Percentiles rank a stretch among this genome's conserved stretches.
These are phyloP conservation scores for Dromas ardeola DNA, from an alignment of 2,113 vertebrate genomes.

Conservation along the genomic window DNA sequence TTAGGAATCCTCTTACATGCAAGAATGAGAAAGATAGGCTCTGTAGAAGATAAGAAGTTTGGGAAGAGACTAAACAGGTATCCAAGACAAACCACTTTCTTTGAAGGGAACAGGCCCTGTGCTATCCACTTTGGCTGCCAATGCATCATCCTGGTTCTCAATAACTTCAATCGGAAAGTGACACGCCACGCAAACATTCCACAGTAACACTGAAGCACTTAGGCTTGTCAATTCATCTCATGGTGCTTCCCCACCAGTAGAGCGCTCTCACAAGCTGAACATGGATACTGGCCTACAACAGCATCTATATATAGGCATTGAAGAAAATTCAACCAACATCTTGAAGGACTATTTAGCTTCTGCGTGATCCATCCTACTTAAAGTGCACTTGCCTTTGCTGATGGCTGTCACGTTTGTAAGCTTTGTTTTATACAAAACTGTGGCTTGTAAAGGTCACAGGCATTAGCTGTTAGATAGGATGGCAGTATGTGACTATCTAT, in stretches of 20 bases:
- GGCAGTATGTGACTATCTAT: neutral
- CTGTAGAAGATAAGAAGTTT: neutral
- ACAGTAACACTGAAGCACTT: neutral
- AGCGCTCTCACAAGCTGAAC: neutral
- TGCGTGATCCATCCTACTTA: neutral
- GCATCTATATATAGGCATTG: neutral
- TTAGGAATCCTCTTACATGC: neutral
- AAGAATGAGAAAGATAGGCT: neutral
- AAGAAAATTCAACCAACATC: neutral
- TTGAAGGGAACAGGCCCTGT: neutral
- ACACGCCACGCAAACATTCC: neutral
- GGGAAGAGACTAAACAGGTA: neutral
- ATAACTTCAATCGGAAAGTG: neutral
- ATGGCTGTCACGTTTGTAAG: neutral
- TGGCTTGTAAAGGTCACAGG: neutral
- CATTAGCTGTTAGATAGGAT: neutral
- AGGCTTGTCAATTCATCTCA: neutral
- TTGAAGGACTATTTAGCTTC: neutral
- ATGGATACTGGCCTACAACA: neutral
- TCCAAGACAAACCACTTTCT: neutral
- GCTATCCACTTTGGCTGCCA: neutral
- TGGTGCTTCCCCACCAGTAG: neutral
- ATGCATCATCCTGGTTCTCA: neutral
- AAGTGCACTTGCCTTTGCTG: neutral
- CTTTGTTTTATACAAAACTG: neutral